Evolutionary conservation across 2,797 vertebrate genomes (phyloP), one percentile per base, ranked within the genome.

Genomic region (Gadopsis marmoratus): DNA sequence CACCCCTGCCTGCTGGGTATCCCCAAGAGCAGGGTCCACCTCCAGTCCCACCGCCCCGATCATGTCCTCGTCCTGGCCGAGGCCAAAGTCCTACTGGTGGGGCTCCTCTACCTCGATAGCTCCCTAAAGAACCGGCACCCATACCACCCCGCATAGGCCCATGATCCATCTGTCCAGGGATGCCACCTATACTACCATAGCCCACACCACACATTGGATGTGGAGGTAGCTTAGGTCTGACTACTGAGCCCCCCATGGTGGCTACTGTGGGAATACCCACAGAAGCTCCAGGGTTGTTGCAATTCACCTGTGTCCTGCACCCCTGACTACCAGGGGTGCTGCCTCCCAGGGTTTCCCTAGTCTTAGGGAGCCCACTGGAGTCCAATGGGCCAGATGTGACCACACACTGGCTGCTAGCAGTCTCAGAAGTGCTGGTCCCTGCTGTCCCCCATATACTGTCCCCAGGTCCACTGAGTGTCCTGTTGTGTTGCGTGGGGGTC

Each of bases 21-120:
- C 93, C 95, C 95, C 95, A 95, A 14, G 92, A 91, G 81, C 93
- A 95, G 61, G 90, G 86, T 3, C 89, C 91, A 26, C 91, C 91
- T 71, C 94, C 86, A 37, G 75, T 41, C 35, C 93, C 90, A 0
- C 83, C 86, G 65, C 88, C 88, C 74, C 89, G 88, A 75, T 95
- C 94, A 9, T 92, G 92, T 81, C 94, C 94, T 69, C 92, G 89
- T 39, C 93, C 92, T 4, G 93, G 93, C 78, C 91, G 91, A 71
- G 94, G 92, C 90, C 95, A 94, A 78, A 90, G 83, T 74, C 93
- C 94, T 53, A 83, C 61, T 1, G 92, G 93, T 23, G 90, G 92
- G 37, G 41, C 61, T 61, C 94, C 95, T 85, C 95, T 93, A 35
- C 94, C 94, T 64, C 94, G 85, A 83, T 83, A 95, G 37, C 64